Base-by-base conservation (phyloP, 2,797 vertebrate species). In the Podargus strigoides region DNA sequence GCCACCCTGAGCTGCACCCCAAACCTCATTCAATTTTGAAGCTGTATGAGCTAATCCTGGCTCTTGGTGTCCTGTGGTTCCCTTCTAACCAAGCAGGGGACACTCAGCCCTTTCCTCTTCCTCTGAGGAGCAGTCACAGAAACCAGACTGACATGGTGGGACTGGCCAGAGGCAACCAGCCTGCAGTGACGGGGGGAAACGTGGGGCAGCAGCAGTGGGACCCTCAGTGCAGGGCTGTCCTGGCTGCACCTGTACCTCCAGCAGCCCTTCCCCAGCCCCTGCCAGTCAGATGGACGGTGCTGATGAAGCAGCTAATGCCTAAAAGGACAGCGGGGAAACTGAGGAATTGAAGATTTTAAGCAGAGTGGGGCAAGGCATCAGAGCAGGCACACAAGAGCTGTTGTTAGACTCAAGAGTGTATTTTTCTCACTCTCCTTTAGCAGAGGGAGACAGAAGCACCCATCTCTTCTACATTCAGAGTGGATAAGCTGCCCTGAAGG, bases 231-330 rank as follows among this genome's bases (percentile, higher is more conserved):
- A n/a, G n/a, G n/a, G n/a, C n/a, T n/a, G n/a, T n/a, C n/a, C n/a
- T n/a, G n/a, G n/a, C n/a, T 8, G 12, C 21, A 49, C 46, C 36
- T 9, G 36, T 3, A 3, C 53, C 28, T 50, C 47, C n/a, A 20
- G 60, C 22, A 90, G 84, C 23, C 30, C 6, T n/a, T n/a, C 19
- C 46, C 12, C 2, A 4, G 46, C 17, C 36, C 26, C 36, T 37
- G 63, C n/a, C 37, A 20, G 22, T 13, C 0, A 0, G 49, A 39
- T 2, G 6, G 22, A 62, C 0, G 4, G 10, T 2, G 10, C 20
- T 47, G 36, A 53, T 18, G 52, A 89, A 56, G 30, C 34, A 44
- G 21, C 36, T 41, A 27, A 42, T 79, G 21, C 44, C 47, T 70
- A 20, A 53, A 83, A 70, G 15, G 39, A 69, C 13, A 39, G 14